Evolutionary conservation across 2,113 vertebrate genomes (phyloP).

Genomic region (Tichodroma muraria): DNA sequence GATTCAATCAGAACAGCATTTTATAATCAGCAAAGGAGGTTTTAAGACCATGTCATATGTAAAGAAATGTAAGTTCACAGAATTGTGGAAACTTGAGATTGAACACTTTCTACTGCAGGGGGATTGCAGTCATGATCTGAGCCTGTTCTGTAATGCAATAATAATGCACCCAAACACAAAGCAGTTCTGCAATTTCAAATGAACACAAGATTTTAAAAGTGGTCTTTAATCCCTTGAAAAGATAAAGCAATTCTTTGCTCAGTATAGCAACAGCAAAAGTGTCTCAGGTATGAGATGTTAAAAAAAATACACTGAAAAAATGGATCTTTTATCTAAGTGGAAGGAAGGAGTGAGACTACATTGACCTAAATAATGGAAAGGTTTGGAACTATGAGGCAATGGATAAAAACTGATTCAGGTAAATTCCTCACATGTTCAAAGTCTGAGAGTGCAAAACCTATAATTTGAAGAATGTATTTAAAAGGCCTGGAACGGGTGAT

Average conservation of each 20-base stretch:
- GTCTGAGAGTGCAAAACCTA: not conserved
- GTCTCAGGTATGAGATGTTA: not conserved
- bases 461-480: not conserved
- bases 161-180: not conserved
- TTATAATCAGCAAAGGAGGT: not conserved
- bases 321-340: not conserved
- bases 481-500: not conserved
- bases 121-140: not conserved
- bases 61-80: not conserved
- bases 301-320: not conserved
- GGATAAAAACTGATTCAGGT: not conserved
- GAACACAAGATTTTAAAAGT: not conserved
- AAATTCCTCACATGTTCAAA: conserved; percentile 5
- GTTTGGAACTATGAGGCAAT: not conserved
- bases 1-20: not conserved
- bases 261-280: not conserved
- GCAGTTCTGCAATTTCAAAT: not conserved
- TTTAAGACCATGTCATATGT: not conserved
- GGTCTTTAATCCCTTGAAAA: not conserved
- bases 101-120: not conserved
- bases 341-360: not conserved
- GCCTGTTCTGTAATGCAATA: not conserved
- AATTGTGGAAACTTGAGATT: not conserved
- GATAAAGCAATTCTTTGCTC: not conserved
- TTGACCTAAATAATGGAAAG: not conserved